Conservation (phyloP, 1,140 invertebrate genomes). For the Drosophila sucinea region DNA sequence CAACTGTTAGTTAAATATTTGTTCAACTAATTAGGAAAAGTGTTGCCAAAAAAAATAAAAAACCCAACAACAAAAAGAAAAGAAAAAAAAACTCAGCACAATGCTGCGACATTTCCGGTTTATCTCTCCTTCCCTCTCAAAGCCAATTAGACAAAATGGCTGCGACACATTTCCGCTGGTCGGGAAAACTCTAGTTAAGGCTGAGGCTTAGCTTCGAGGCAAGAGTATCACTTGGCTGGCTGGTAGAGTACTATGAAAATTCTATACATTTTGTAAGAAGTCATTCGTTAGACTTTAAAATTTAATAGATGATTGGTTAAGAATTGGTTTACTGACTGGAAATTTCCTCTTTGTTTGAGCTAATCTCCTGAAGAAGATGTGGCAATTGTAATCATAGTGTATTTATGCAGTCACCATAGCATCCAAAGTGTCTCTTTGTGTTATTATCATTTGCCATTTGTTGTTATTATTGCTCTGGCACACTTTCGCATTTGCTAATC, state of each 20-base stretch:
- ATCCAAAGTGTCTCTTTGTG: neutral
- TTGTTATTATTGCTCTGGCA: constrained; percentile 72
- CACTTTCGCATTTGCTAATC: constrained; percentile 78
- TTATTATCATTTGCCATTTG: constrained; percentile 55
- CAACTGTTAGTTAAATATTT: constrained; percentile 65
- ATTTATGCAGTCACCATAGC: neutral
- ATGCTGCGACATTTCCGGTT: constrained; percentile 79
- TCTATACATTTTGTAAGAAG: neutral
- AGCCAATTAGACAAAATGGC: constrained; percentile 80
- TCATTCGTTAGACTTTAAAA: neutral
- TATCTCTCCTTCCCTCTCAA: constrained; percentile 53
- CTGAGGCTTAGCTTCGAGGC: constrained; percentile 37
- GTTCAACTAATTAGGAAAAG: constrained; percentile 73
- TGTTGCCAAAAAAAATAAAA: constrained; percentile 57
- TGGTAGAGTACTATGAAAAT: neutral
- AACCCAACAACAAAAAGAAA: constrained; percentile 21
- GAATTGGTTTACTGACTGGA: no score
- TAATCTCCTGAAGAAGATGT: neutral
- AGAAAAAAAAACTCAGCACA: constrained; percentile 39
- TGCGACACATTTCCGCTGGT: constrained; percentile 81
- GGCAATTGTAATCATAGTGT: neutral
- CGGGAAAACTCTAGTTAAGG: constrained; percentile 34
- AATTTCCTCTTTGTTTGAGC: no score
- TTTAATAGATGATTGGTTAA: no score
- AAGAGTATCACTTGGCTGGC: constrained; percentile 3